Evolutionary conservation across 2,113 vertebrate species (phyloP).

Genomic region (Zosterops lateralis): DNA sequence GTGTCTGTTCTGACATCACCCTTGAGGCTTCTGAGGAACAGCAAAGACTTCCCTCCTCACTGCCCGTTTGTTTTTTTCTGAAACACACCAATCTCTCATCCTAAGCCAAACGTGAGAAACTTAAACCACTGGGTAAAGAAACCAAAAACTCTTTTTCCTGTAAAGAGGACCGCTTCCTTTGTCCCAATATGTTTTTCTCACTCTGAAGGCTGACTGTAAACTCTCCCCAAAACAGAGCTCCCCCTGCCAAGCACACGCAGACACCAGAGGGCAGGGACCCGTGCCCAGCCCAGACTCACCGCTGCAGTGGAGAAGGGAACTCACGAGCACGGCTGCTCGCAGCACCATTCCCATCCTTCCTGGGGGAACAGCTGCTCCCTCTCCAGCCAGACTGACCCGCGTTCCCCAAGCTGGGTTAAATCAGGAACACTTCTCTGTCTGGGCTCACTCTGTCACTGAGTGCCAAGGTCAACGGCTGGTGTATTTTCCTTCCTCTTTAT

Average conservation of each 20-base stretch:
- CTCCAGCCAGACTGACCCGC: accelerated
- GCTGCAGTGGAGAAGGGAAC: neutral
- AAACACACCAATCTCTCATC: neutral
- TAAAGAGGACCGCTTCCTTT: neutral
- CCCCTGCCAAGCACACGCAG: accelerated
- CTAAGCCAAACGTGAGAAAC: neutral
- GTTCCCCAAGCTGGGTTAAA: neutral
- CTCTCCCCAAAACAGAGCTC: neutral
- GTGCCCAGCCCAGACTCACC: neutral
- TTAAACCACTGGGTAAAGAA: neutral
- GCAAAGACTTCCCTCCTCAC: neutral
- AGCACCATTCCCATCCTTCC: neutral
- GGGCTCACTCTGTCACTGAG: neutral
- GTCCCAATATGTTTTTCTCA: neutral
- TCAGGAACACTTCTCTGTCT: neutral
- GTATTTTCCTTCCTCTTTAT: slow-evolving; percentile 7
- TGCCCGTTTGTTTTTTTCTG: neutral
- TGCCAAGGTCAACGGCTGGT: neutral
- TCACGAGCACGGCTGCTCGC: neutral
- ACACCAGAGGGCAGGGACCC: neutral
- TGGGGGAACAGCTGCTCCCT: neutral
- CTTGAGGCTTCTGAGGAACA: neutral
- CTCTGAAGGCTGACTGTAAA: neutral
- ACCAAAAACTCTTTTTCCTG: neutral
- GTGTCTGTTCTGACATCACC: accelerated